These are phyloP conservation scores for Zalophus californianus DNA, from an alignment of 2,797 vertebrate genomes.

Conservation along the genomic window DNA sequence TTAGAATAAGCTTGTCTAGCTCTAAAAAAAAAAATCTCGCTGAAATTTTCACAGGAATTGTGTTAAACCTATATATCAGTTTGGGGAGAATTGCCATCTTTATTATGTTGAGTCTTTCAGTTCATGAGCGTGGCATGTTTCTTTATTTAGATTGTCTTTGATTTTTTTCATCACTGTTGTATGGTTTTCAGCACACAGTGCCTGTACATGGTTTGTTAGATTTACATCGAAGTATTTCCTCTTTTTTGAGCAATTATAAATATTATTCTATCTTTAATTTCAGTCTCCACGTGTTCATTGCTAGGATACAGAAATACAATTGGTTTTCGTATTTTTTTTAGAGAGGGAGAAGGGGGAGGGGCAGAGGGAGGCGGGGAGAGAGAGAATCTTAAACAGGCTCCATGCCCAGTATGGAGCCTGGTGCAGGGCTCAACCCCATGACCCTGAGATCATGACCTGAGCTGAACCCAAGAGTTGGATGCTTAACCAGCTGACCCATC, in stretches of 20 bases:
- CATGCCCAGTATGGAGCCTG: not conserved
- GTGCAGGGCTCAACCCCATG: not conserved
- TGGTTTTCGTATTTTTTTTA: not conserved
- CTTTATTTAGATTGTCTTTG: slow-evolving; percentile 33
- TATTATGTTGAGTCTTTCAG: not conserved
- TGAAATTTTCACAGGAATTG: slow-evolving; percentile 40
- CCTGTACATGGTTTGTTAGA: not conserved
- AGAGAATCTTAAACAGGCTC: not conserved
- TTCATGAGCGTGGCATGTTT: not conserved
- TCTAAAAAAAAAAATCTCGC: not conserved
- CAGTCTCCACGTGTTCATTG: not conserved
- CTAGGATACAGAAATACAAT: slow-evolving; percentile 26
- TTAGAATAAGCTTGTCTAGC: slow-evolving; percentile 24
- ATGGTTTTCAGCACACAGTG: not conserved
- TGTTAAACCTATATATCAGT: slow-evolving; percentile 25
- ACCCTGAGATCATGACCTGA: not conserved
- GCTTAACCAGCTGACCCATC: not conserved
- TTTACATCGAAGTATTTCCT: not conserved
- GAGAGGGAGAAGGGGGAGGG: not conserved
- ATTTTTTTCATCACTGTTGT: slow-evolving; percentile 43
- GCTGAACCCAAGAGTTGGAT: not conserved
- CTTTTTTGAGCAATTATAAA: not conserved
- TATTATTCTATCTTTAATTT: slow-evolving; percentile 16
- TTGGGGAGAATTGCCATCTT: not conserved
- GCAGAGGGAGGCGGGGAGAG: not conserved